These are phyloP conservation scores for Luperina nickerlii DNA, from an alignment of 2,888 invertebrate genomes.

Conservation along the genomic window DNA sequence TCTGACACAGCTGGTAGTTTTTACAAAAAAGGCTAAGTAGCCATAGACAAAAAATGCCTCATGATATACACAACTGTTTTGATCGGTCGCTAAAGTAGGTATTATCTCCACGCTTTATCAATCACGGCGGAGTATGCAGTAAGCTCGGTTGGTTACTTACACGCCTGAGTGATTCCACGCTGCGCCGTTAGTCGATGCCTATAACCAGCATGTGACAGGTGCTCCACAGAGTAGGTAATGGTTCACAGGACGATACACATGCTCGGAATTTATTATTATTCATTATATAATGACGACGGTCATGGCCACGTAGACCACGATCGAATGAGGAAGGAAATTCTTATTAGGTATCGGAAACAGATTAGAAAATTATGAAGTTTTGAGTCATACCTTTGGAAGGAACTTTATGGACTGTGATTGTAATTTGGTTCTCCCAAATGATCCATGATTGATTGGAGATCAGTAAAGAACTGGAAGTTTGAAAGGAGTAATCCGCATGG, in stretches of 20 bases:
- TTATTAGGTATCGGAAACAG: conserved; percentile 10
- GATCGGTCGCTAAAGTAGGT: background rate
- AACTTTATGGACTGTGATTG: background rate
- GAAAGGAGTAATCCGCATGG: background rate
- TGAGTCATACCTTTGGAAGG: background rate
- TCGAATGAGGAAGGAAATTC: conserved; percentile 43
- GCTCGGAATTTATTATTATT: conserved; percentile 40
- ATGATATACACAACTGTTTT: background rate
- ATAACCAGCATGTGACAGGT: conserved; percentile 41
- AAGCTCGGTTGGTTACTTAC: conserved; percentile 17
- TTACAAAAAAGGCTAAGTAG: conserved; percentile 28
- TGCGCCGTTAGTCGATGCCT: conserved; percentile 12
- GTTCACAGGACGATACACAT: conserved; percentile 43
- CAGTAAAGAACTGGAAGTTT: background rate
- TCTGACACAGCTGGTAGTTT: background rate
- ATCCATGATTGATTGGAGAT: background rate
- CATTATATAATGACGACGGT: conserved; percentile 28
- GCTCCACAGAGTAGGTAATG: conserved; percentile 12
- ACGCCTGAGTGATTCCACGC: conserved; percentile 33
- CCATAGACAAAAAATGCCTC: background rate
- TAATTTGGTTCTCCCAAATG: background rate
- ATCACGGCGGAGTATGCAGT: conserved; percentile 27
- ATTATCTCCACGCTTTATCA: conserved; percentile 12
- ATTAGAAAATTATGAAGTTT: conserved; percentile 13
- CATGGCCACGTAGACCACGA: conserved; percentile 18